Base-by-base conservation (phyloP, 2,888 invertebrate species). In the Apodemia zela region DNA sequence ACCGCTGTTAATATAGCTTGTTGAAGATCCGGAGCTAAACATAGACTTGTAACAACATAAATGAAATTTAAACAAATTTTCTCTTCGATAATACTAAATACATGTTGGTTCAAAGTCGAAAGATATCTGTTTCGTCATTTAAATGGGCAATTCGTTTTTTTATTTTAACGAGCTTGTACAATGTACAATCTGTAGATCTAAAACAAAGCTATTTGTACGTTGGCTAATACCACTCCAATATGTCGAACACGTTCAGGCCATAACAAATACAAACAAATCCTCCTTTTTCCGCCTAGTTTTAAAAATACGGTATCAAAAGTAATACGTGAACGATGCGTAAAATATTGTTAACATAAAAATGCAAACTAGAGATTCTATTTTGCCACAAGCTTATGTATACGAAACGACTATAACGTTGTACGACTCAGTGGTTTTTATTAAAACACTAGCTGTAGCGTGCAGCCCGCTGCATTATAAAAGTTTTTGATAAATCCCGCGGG, bases 251-350 rank as follows among this genome's bases (percentile, higher is more conserved):
- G 51, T 54, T 49, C 18, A 1, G 51, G 6, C 25, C 15, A 25
- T 51, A 51, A 51, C 51, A 51, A 51, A 18, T 18, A 25, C 25
- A 51, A 21, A 51, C 25, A 21, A 49, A 49, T 49, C 21, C 51
- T 13, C 11, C 13, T 51, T 51, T 51, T 51, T 13, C 18, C 25
- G 18, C 13, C 25, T 54, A 49, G 49, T 49, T 54, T 54, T 25
- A 54, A 54, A 51, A 54, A 54, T 4, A 54, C 13, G 18, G 21
- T 25, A 25, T 25, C 18, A 54, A 49, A 49, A 18, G 10, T 17
- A 49, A 18, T 49, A 18, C 49, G 2, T 10, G 10, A 10, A 49
- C 11, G 11, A 11, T 4, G 18, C 49, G 11, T 51, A 42, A 42
- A 15, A 42, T 42, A 42, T 42, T 42, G 15, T 5, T 5, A 15